Evolutionary conservation across 2,113 vertebrate species (phyloP).

Genomic region (Bos taurus): DNA sequence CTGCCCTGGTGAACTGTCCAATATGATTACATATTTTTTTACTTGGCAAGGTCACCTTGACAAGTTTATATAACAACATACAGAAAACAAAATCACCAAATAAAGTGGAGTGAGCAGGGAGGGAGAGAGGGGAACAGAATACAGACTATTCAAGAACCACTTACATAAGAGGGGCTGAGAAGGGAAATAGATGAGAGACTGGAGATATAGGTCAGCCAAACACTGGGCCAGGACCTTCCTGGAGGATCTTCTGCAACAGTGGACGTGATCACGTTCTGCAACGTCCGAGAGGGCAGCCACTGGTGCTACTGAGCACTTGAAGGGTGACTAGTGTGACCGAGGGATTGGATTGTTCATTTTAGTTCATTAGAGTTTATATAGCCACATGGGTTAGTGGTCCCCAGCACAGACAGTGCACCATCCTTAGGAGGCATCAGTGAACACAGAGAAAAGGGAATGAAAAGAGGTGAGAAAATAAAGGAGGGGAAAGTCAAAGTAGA

Average conservation of each 20-base stretch:
- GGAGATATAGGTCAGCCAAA: background rate
- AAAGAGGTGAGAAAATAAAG: too few species aligned
- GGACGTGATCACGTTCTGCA: fast-evolving
- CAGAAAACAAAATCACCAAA: conserved; percentile 1
- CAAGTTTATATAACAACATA: conserved; percentile 46
- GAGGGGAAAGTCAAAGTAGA: background rate
- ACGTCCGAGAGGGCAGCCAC: fast-evolving
- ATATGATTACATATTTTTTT: conserved; percentile 47
- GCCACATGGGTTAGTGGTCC: background rate
- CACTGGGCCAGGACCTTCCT: background rate
- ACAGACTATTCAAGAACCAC: background rate
- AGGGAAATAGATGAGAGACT: background rate
- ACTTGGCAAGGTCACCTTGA: conserved; percentile 27
- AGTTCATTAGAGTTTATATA: background rate
- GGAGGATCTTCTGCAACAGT: background rate
- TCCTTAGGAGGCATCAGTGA: background rate
- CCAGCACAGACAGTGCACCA: fast-evolving
- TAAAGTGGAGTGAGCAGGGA: background rate
- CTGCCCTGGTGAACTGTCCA: conserved; percentile 38
- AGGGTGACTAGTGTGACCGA: background rate
- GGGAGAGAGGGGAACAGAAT: background rate
- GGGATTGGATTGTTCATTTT: background rate
- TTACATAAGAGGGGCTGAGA: background rate
- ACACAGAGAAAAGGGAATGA: too few species aligned
- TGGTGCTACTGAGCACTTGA: fast-evolving